phyloP scores from a whole-genome alignment of 64 coral and sea anemone species.

The Montipora capricornis region DNA sequence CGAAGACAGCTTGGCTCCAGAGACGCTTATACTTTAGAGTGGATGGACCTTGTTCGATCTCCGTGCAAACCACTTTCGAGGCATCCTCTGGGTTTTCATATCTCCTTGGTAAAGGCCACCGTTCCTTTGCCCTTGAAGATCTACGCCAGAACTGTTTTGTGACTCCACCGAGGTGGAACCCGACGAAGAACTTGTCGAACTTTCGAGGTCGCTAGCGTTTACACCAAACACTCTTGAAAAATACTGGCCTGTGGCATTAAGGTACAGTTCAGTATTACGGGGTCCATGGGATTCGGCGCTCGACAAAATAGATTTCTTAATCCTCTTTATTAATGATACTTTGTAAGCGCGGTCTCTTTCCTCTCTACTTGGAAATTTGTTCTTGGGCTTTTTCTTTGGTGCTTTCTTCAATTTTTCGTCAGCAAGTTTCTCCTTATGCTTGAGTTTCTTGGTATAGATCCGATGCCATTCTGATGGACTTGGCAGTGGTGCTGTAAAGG shows the following conservation, averaged over 20 bases:
- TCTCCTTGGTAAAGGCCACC: conserved; percentile 1
- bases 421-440: neutral
- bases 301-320: conserved; percentile 2
- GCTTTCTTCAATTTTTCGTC: neutral
- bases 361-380: neutral
- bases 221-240: neutral
- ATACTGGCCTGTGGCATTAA: neutral
- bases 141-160: neutral
- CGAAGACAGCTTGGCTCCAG: no score
- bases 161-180: neutral
- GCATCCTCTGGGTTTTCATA: neutral
- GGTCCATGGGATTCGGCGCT: neutral
- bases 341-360: neutral
- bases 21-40: neutral
- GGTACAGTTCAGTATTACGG: neutral
- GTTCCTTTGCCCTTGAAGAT: neutral
- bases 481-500: neutral
- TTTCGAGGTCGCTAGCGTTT: neutral
- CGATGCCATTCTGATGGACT: neutral
- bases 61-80: neutral
- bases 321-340: neutral
- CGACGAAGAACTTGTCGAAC: neutral
- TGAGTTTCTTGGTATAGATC: neutral
- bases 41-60: neutral
- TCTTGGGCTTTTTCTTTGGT: neutral